Conservation (phyloP, 2,888 invertebrate species). For the Campaea margaritaria region DNA sequence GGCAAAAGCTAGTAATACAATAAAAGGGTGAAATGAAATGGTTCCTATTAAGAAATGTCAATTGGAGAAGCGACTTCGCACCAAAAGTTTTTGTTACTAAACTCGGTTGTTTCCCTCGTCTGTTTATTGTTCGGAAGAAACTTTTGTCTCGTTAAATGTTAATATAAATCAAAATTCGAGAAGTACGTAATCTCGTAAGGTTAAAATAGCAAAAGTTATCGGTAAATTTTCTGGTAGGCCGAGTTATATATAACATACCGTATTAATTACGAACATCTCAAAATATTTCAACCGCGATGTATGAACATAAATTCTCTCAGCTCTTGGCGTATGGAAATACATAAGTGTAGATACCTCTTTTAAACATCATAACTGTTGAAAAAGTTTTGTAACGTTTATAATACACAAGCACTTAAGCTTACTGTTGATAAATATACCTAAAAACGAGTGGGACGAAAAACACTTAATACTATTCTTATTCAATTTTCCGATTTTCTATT, state of each 20-base stretch:
- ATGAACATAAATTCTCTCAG: background rate
- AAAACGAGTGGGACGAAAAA: too few species aligned
- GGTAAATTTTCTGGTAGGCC: slow-evolving; percentile 13
- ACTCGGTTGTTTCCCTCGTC: slow-evolving; percentile 47
- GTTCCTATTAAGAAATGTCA: slow-evolving; percentile 46
- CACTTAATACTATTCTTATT: too few species aligned
- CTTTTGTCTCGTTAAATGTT: slow-evolving; percentile 57
- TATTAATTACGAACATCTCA: slow-evolving; percentile 1
- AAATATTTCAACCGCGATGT: slow-evolving; percentile 1
- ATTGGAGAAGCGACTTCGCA: slow-evolving; percentile 43
- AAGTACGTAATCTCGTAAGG: slow-evolving; percentile 47
- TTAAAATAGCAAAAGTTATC: slow-evolving; percentile 29
- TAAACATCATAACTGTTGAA: too few species aligned
- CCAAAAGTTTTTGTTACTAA: slow-evolving; percentile 53
- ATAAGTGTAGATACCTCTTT: background rate
- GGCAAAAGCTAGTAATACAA: slow-evolving; percentile 5
- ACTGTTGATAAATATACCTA: too few species aligned
- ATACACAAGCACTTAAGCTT: too few species aligned
- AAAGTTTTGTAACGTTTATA: too few species aligned
- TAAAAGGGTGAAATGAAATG: slow-evolving; percentile 42
- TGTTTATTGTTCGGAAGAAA: slow-evolving; percentile 51
- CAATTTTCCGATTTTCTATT: too few species aligned
- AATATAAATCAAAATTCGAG: slow-evolving; percentile 57
- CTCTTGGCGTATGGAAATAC: background rate
- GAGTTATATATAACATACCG: slow-evolving; percentile 8